phyloP scores from a whole-genome alignment of 2,797 vertebrate species.

The Cuculus canorus region DNA sequence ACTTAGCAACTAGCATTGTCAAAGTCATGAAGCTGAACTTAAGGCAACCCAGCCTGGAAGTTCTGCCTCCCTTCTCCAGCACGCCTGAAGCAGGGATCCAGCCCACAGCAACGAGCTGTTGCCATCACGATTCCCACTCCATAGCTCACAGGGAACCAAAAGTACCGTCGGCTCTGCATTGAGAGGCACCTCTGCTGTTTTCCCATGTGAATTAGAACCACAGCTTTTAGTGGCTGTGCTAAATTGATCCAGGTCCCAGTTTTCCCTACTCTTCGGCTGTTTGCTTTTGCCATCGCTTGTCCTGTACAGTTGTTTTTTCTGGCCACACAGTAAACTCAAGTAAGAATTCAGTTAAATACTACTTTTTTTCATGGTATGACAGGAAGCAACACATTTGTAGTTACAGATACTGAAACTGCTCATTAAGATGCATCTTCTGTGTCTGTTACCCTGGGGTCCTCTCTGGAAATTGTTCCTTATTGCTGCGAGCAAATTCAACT shows the following conservation, averaged over 20 bases:
- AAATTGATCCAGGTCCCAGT: not conserved
- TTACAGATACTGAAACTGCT: not conserved
- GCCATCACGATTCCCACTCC: not conserved
- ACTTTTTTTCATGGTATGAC: not conserved
- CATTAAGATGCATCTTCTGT: not conserved
- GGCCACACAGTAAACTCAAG: not conserved
- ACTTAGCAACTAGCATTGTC: not conserved
- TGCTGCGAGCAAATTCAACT: not conserved
- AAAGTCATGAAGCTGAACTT: not conserved
- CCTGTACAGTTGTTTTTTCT: not conserved
- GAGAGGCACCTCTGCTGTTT: not conserved
- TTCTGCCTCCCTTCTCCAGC: not conserved
- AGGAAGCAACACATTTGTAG: not conserved
- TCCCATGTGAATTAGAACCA: not conserved
- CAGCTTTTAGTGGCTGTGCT: not conserved
- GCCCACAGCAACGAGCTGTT: not conserved
- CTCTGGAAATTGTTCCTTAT: not conserved
- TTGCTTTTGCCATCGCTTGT: not conserved
- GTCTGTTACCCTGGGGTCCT: not conserved
- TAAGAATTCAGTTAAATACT: not conserved
- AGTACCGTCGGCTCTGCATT: accelerated
- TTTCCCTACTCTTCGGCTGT: not conserved
- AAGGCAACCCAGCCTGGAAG: accelerated
- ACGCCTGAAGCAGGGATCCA: not conserved
- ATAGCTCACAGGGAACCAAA: not conserved